Evolutionary conservation across 2,888 invertebrate genomes (phyloP).

Genomic region (Aspidapion aeneum): DNA sequence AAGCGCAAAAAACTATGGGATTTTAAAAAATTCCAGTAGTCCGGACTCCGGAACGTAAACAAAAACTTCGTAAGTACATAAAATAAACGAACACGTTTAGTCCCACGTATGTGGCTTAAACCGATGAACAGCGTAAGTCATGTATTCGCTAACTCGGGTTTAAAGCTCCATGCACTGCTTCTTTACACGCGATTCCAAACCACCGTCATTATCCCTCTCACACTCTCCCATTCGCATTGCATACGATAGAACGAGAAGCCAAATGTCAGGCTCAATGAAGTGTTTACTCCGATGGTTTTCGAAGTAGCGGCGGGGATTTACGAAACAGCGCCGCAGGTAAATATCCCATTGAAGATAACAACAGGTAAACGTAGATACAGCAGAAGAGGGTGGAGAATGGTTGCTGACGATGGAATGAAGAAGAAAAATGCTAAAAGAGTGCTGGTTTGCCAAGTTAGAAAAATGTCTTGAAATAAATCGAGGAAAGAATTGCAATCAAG

Average conservation of each 20-base stretch:
- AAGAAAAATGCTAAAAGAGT: too few species aligned
- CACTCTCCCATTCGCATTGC: too few species aligned
- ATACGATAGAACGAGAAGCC: too few species aligned
- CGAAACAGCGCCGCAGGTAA: not conserved
- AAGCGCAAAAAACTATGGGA: not conserved
- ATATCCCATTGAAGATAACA: not conserved
- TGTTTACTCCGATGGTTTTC: not conserved
- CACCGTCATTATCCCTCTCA: too few species aligned
- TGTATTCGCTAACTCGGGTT: not conserved
- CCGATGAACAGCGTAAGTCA: not conserved
- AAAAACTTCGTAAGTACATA: constrained; percentile 13
- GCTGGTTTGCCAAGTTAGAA: not conserved
- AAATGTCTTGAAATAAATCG: too few species aligned
- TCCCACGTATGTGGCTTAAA: not conserved
- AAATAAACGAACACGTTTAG: not conserved
- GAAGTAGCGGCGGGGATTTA: not conserved
- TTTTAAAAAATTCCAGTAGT: not conserved
- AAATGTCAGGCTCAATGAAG: too few species aligned
- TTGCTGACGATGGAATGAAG: not conserved
- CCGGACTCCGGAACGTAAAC: constrained; percentile 11
- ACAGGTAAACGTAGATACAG: not conserved
- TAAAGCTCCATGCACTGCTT: not conserved
- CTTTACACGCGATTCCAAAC: too few species aligned
- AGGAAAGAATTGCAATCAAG: too few species aligned
- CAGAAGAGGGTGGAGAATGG: not conserved